These are phyloP conservation scores for Drosophila fuyamai DNA, from an alignment of 1,140 invertebrate genomes.

Conservation along the genomic window DNA sequence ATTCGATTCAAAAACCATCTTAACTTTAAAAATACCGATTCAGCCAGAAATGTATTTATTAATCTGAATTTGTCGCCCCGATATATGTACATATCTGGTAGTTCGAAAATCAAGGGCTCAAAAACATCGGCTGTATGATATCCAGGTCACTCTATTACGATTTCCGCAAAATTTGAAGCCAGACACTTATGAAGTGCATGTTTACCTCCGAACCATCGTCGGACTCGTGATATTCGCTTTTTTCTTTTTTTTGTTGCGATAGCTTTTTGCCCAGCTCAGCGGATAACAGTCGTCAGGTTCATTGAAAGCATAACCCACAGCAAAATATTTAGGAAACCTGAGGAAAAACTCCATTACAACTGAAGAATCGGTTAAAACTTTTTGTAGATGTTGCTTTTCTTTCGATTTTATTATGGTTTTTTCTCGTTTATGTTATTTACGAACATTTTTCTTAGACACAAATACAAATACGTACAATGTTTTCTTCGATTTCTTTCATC, in stretches of 20 bases:
- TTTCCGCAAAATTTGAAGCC: constrained; percentile 2
- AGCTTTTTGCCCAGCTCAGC: constrained; percentile 62
- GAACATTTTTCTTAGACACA: constrained; percentile 77
- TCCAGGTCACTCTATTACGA: constrained; percentile 15
- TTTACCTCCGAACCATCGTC: constrained; percentile 3
- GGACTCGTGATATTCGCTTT: constrained; percentile 56
- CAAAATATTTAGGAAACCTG: constrained; percentile 3
- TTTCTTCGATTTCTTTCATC: constrained; percentile 23
- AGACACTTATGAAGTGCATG: constrained; percentile 35
- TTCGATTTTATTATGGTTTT: constrained; percentile 49
- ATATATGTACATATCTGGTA: no score
- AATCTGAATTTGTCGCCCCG: no score
- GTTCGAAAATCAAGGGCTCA: no score
- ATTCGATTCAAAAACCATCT: no score
- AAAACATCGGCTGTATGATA: neutral
- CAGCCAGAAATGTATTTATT: no score
- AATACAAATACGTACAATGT: constrained; percentile 73
- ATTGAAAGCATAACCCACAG: constrained; percentile 64
- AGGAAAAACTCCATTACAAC: constrained; percentile 15
- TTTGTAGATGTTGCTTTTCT: constrained; percentile 31
- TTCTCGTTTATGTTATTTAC: constrained; percentile 70
- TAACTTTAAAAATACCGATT: no score
- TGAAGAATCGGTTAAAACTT: constrained; percentile 20
- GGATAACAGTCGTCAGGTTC: constrained; percentile 37
- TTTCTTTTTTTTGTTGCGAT: constrained; percentile 32